Evolutionary conservation across 2,888 invertebrate species (phyloP).

Genomic region (Dyspetes luteomarginatus): DNA sequence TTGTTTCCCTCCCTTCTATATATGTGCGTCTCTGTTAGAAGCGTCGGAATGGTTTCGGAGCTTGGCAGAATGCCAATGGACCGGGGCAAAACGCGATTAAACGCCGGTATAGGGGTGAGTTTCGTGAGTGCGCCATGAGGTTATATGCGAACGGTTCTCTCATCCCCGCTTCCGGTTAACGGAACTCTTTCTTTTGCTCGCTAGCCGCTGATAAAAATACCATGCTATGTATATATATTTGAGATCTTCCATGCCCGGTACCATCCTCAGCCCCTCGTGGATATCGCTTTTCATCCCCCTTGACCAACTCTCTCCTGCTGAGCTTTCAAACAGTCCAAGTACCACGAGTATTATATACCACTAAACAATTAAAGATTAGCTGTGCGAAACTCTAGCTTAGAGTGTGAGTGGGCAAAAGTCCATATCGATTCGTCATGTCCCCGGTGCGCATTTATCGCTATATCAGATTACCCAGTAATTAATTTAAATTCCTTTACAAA

Average conservation of each 20-base stretch:
- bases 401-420: background rate
- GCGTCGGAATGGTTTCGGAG: constrained; percentile 25
- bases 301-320: constrained; percentile 56
- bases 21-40: background rate
- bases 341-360: background rate
- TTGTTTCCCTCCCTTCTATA: constrained; percentile 62
- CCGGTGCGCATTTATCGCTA: constrained; percentile 32
- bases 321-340: constrained; percentile 26
- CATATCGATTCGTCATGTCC: background rate
- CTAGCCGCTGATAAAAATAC: constrained; percentile 63
- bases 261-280: constrained; percentile 48
- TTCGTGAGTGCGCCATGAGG: background rate
- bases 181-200: constrained; percentile 48
- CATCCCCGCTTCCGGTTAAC: constrained; percentile 46
- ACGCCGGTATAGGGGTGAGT: constrained; percentile 36
- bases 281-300: constrained; percentile 68
- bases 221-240: constrained; percentile 51
- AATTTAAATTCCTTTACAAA: constrained; percentile 40
- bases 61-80: constrained; percentile 71
- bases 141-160: constrained; percentile 38
- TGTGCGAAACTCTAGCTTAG: background rate
- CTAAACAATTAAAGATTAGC: background rate
- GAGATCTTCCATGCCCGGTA: background rate
- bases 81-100: constrained; percentile 67
- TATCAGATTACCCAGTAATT: constrained; percentile 56